phyloP scores from a whole-genome alignment of 2,113 vertebrate genomes.

The Taurulus bubalis region DNA sequence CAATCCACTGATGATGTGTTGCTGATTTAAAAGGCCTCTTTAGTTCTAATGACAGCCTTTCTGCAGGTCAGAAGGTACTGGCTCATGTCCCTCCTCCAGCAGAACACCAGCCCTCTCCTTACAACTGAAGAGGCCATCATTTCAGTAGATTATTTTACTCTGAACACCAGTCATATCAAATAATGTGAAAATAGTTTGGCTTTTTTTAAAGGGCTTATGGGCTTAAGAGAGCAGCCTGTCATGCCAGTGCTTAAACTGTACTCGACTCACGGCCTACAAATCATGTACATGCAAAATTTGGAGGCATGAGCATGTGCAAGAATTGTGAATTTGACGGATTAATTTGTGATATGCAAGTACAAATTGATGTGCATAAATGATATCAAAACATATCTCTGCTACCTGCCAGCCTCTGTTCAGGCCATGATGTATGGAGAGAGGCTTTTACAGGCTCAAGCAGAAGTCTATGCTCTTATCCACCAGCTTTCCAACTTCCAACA shows the following conservation, averaged over 20 bases:
- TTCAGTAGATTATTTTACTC: conserved; percentile 4
- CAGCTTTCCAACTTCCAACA: conserved; percentile 45
- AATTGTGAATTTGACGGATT: neutral
- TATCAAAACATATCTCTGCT: neutral
- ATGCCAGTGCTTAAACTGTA: neutral
- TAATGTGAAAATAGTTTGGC: neutral
- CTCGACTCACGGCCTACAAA: neutral
- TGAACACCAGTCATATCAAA: neutral
- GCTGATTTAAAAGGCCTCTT: conserved; percentile 9
- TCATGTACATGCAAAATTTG: neutral
- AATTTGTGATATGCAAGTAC: neutral
- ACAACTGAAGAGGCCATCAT: neutral
- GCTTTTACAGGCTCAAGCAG: neutral
- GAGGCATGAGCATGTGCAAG: neutral
- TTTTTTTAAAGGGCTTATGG: neutral
- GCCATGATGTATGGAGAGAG: conserved; percentile 6
- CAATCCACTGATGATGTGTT: neutral
- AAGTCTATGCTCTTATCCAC: conserved; percentile 30
- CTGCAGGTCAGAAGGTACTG: neutral
- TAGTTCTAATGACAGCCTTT: neutral
- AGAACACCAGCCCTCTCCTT: neutral
- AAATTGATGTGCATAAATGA: neutral
- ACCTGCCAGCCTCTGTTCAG: conserved; percentile 23
- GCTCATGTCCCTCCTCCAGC: neutral
- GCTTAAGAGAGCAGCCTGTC: neutral